These are phyloP conservation scores for Colinus virginianus DNA, from an alignment of 2,113 vertebrate species.

Conservation along the genomic window DNA sequence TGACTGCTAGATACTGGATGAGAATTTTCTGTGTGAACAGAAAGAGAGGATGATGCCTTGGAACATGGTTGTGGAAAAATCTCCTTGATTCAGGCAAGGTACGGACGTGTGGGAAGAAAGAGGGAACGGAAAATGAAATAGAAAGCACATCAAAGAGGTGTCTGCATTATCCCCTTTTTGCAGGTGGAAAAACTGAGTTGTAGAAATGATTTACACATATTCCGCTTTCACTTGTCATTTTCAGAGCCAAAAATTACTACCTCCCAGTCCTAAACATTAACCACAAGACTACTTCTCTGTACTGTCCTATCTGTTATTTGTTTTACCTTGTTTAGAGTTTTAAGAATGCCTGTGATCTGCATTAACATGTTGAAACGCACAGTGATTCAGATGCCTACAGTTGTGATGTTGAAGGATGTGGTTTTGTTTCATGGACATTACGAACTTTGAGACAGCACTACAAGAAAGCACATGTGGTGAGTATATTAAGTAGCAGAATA, in stretches of 20 bases:
- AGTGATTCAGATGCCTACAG: slow-evolving; percentile 80
- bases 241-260: slow-evolving; percentile 49
- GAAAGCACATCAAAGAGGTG: slow-evolving; percentile 40
- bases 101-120: slow-evolving; percentile 51
- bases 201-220: slow-evolving; percentile 34
- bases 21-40: background rate
- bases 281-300: slow-evolving; percentile 45
- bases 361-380: slow-evolving; percentile 82
- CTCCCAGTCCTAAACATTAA: slow-evolving; percentile 54
- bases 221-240: slow-evolving; percentile 48
- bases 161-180: slow-evolving; percentile 1
- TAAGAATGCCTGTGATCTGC: slow-evolving; percentile 79
- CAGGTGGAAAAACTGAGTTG: slow-evolving; percentile 54
- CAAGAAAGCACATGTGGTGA: slow-evolving; percentile 75
- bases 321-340: slow-evolving; percentile 74
- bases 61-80: background rate
- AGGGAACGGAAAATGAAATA: slow-evolving; percentile 42
- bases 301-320: slow-evolving; percentile 52
- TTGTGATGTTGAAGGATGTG: slow-evolving; percentile 81
- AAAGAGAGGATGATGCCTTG: background rate
- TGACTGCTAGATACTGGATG: background rate
- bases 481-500: background rate
- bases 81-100: background rate
- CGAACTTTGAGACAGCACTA: slow-evolving; percentile 74
- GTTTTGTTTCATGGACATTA: slow-evolving; percentile 75